phyloP scores from a whole-genome alignment of 2,888 invertebrate species.

The Brenthis daphne region DNA sequence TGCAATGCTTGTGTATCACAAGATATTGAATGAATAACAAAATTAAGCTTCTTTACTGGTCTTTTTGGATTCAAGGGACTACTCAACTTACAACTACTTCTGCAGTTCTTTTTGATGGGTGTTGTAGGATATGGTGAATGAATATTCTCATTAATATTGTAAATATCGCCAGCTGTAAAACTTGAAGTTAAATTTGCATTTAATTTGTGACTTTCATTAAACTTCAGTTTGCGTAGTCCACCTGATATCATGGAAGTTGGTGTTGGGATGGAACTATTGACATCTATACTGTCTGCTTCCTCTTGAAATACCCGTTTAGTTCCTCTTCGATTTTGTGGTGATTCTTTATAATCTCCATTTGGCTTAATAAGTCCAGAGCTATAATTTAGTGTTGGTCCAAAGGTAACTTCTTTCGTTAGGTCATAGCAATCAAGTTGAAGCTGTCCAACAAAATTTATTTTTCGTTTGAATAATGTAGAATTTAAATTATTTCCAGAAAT shows the following conservation, averaged over 20 bases:
- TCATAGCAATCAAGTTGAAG: slow-evolving; percentile 52
- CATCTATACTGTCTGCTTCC: slow-evolving; percentile 50
- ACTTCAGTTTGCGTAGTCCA: slow-evolving; percentile 64
- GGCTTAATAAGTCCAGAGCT: slow-evolving; percentile 35
- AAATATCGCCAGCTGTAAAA: slow-evolving; percentile 29
- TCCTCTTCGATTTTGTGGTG: slow-evolving; percentile 59
- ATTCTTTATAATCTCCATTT: slow-evolving; percentile 47
- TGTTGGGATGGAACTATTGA: slow-evolving; percentile 54
- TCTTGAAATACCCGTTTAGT: slow-evolving; percentile 61
- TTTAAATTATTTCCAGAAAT: slow-evolving; percentile 59
- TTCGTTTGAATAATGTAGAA: slow-evolving; percentile 49
- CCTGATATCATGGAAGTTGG: slow-evolving; percentile 72
- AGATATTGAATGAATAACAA: slow-evolving; percentile 66
- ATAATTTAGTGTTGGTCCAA: slow-evolving; percentile 45
- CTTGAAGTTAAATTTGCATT: slow-evolving; percentile 41
- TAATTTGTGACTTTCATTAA: slow-evolving; percentile 58
- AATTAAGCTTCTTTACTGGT: slow-evolving; percentile 63
- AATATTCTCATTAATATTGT: slow-evolving; percentile 31
- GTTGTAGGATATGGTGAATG: slow-evolving; percentile 62
- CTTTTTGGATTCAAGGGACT: slow-evolving; percentile 55
- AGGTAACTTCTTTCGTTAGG: slow-evolving; percentile 51
- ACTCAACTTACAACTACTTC: slow-evolving; percentile 58
- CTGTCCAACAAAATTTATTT: slow-evolving; percentile 51
- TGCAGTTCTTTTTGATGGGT: slow-evolving; percentile 65
- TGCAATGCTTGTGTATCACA: slow-evolving; percentile 63